These are phyloP conservation scores for Xylota segnis DNA, from an alignment of 2,888 invertebrate genomes.

Conservation along the genomic window DNA sequence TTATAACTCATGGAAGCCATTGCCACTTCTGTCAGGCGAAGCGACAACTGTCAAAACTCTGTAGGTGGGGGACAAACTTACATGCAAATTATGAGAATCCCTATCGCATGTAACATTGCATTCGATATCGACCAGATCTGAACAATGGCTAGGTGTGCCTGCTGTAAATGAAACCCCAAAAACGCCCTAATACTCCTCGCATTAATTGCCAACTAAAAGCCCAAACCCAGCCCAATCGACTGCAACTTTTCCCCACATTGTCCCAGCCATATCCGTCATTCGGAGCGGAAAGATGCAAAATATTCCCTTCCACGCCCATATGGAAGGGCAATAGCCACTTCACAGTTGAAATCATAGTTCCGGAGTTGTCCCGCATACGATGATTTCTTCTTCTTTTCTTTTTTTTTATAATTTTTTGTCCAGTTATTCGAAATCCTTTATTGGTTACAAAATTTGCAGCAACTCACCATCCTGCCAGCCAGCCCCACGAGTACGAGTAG, in stretches of 20 bases:
- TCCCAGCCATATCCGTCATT: slow-evolving; percentile 43
- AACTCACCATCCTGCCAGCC: slow-evolving; percentile 45
- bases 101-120: too few species aligned
- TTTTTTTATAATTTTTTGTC: neutral
- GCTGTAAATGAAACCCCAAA: neutral
- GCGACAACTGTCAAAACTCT: too few species aligned
- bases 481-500: neutral
- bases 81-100: too few species aligned
- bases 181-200: neutral
- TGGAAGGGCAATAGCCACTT: slow-evolving; percentile 50
- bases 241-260: slow-evolving; percentile 36
- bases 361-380: slow-evolving; percentile 38
- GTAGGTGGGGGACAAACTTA: too few species aligned
- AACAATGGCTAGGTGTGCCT: neutral
- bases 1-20: too few species aligned
- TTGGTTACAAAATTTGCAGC: slow-evolving; percentile 73
- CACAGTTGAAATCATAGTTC: slow-evolving; percentile 52
- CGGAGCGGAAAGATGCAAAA: slow-evolving; percentile 59
- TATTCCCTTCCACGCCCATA: slow-evolving; percentile 46
- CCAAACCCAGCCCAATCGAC: neutral
- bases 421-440: slow-evolving; percentile 57
- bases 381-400: neutral
- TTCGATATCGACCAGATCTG: too few species aligned
- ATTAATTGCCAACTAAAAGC: slow-evolving; percentile 9
- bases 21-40: too few species aligned